Percentiles rank a stretch among this genome's conserved stretches.
phyloP scores from a whole-genome alignment of 2,888 invertebrate genomes.

The Habrosyne pyritoides region DNA sequence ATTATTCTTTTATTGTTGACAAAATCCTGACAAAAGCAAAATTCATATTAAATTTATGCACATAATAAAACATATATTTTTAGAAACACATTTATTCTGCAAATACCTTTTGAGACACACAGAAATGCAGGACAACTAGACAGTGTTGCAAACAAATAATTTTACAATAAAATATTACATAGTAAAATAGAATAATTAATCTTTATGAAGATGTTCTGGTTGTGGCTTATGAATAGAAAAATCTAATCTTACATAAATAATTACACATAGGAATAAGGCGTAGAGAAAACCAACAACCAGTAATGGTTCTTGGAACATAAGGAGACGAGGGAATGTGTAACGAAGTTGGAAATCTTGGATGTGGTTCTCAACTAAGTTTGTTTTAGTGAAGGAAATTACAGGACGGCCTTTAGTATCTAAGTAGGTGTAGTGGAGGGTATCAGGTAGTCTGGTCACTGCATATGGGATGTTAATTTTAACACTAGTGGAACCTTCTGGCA shows the following conservation, averaged over 20 bases:
- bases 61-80: constrained; percentile 25
- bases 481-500: constrained; percentile 96
- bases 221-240: constrained; percentile 94
- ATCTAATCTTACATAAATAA: constrained; percentile 97
- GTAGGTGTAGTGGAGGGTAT: constrained; percentile 94
- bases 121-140: constrained; percentile 57
- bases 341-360: constrained; percentile 96
- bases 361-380: constrained; percentile 97
- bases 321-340: constrained; percentile 92
- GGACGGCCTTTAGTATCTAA: constrained; percentile 97
- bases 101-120: constrained; percentile 47
- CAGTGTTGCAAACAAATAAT: constrained; percentile 41
- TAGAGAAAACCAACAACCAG: constrained; percentile 95
- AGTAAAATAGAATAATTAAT: constrained; percentile 51
- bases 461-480: constrained; percentile 93
- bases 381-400: constrained; percentile 91
- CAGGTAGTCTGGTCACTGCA: constrained; percentile 87
- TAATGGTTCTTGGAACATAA: constrained; percentile 97
- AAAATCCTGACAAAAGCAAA: background rate
- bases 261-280: constrained; percentile 94
- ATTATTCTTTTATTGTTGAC: background rate
- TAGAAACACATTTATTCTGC: constrained; percentile 52
- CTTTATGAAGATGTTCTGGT: constrained; percentile 83
- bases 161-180: constrained; percentile 35
- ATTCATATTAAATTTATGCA: no score